A percentile compares a stretch with the other conserved stretches of the same genome.
These are phyloP conservation scores for Euclidia mi DNA, from an alignment of 2,888 invertebrate genomes.

Conservation along the genomic window DNA sequence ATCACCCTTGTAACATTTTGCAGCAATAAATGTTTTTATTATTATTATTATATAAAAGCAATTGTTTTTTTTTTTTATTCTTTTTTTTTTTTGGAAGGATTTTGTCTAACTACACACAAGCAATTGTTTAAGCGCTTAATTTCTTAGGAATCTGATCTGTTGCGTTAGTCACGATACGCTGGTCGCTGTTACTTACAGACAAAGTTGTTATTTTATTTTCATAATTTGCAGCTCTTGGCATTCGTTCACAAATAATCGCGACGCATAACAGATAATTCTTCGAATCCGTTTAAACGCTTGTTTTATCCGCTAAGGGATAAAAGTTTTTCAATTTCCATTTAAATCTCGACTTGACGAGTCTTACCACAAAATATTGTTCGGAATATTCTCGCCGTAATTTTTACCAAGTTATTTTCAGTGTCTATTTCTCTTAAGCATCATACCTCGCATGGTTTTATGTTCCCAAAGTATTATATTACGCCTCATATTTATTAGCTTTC, in stretches of 20 bases:
- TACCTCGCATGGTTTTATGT: constrained; percentile 7
- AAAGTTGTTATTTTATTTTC: constrained; percentile 7
- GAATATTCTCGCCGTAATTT: constrained; percentile 56
- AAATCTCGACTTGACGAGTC: constrained; percentile 70
- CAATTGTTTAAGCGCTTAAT: not conserved
- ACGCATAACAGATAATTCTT: constrained; percentile 57
- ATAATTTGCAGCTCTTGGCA: constrained; percentile 5
- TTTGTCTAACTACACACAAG: too few species aligned
- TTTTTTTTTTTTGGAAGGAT: too few species aligned
- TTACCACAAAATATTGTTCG: constrained; percentile 70
- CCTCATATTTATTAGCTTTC: too few species aligned
- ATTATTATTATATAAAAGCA: too few species aligned
- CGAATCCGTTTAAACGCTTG: constrained; percentile 65
- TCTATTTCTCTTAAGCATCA: constrained; percentile 19
- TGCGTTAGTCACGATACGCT: not conserved
- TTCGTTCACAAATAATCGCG: constrained; percentile 29
- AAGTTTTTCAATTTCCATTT: constrained; percentile 86
- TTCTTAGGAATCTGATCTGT: not conserved
- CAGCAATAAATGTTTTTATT: too few species aligned
- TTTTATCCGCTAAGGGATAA: constrained; percentile 68
- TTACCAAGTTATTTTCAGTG: constrained; percentile 54
- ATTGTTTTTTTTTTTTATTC: too few species aligned
- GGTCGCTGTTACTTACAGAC: not conserved
- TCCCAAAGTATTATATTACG: not conserved
- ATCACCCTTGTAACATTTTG: too few species aligned